Base-by-base conservation (phyloP, 2,888 invertebrate species). In the Hyalella azteca region DNA sequence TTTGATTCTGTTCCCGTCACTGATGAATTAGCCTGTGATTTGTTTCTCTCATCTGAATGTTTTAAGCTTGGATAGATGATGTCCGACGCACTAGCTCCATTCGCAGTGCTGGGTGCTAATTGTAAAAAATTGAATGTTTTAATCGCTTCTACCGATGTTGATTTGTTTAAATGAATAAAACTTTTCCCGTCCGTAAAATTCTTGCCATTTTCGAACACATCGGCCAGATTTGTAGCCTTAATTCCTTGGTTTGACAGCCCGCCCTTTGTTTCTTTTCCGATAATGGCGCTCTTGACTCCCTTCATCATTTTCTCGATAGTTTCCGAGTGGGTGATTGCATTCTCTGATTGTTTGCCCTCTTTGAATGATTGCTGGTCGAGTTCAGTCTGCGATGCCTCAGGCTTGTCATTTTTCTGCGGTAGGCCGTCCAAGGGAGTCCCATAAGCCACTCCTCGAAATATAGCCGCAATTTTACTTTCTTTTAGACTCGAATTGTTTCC, bases 401-500 rank as follows among this genome's bases (percentile, higher is more conserved):
- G 22, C 54, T 54, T 29, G 19, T 54, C 66, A 66, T 66, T 66
- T 66, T 19, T 66, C 36, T 36, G 9, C 13, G 19, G 19, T 5
- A 32, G 26, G 11, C 1, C 36, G 26, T 75, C 75, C 13, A 32
- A n/a, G 13, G 75, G 75, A 48, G 45, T 45, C n/a, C 75, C 75
- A 48, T 75, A 75, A 48, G 75, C 75, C 13, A 75, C 75, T 45
- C 75, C 75, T 41, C 75, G 40, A 48, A 75, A 75, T 45, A 75
- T 75, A n/a, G 75, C 75, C 2, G 75, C 75, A 48, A 75, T 75
- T 75, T 75, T 75, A 41, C 75, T 75, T 45, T 75, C 75, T 75
- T 75, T 75, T 45, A 75, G 75, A 66, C 66, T 66, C 36, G 66
- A 66, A 66, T 66, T 66, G 66, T 66, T 66, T 66, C 36, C 66